Evolutionary conservation across 2,888 invertebrate genomes (phyloP), one percentile per base, ranked within the genome.

Genomic region (Erebia palarica): DNA sequence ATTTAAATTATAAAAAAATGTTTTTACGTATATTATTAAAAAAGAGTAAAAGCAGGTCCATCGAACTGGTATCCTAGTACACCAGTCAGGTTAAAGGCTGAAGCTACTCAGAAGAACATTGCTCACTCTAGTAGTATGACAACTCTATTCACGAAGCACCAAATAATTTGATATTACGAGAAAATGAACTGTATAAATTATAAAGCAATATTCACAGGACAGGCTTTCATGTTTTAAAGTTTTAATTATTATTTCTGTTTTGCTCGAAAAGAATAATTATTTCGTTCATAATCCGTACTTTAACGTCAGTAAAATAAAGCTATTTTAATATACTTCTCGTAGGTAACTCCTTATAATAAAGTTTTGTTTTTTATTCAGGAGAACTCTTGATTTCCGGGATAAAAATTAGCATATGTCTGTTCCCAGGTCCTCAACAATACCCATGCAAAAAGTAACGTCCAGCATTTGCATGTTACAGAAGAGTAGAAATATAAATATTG

Each of bases 141-240:
- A 55, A 18, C 55, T 18, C 55, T 9, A 27, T 51, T 14, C 42
- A 27, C 10, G 53, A 11, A 58, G 58, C 57, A 18, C 14, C 11
- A 49, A 59, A 67, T 67, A 67, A 67, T 67, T 67, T 21, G 58
- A 67, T 67, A 67, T 67, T 67, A 67, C 18, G 67, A 59, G 61
- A 66, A 73, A 69, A 69, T 63, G 57, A 71, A 73, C 66, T 61
- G 65, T 65, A 65, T 66, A 69, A 73, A 69, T 69, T 71, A 71
- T 69, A 69, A 66, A 73, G 69, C 69, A 71, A 71, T 73, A 69
- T 70, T 59, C 71, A 63, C 47, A n/a, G 49, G 67, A 13, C 16
- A 67, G 27, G 47, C 58, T 58, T 57, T 61, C 11, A 47, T 47
- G 61, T 61, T 61, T 61, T 55, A 55, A 61, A 65, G 66, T 58